These are phyloP conservation scores for Vidua macroura DNA, from an alignment of 2,113 vertebrate genomes.

Conservation along the genomic window DNA sequence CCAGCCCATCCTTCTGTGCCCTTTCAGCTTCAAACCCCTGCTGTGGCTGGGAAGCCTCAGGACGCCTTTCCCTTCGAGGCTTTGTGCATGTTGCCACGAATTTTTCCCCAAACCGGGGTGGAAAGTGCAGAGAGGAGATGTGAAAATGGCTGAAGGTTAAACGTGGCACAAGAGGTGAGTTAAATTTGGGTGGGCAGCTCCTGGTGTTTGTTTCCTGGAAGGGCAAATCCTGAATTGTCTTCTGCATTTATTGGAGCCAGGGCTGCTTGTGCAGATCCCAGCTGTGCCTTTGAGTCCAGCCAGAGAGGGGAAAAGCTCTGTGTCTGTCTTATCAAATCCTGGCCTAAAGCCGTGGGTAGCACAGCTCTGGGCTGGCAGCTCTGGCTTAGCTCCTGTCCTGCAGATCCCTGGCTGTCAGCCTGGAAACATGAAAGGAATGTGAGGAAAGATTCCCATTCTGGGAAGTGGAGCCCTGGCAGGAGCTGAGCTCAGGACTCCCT, in stretches of 20 bases:
- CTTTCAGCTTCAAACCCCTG: neutral
- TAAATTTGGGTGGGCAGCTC: neutral
- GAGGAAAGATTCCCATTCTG: neutral
- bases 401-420: neutral
- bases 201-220: neutral
- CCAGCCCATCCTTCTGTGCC: neutral
- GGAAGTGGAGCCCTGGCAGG: neutral
- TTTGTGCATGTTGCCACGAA: fast-evolving
- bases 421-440: neutral
- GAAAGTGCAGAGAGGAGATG: neutral
- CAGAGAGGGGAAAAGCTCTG: neutral
- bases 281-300: neutral
- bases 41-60: neutral
- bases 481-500: neutral
- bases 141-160: neutral
- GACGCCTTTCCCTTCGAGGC: neutral
- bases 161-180: neutral
- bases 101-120: neutral
- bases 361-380: neutral
- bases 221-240: neutral
- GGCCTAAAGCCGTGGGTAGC: neutral
- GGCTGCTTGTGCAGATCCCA: neutral
- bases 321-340: neutral
- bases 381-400: neutral
- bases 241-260: neutral